A percentile compares a stretch with the other conserved stretches of the same genome.
Conservation (phyloP, 2,888 invertebrate genomes). For the Drosophila paramelanica region DNA sequence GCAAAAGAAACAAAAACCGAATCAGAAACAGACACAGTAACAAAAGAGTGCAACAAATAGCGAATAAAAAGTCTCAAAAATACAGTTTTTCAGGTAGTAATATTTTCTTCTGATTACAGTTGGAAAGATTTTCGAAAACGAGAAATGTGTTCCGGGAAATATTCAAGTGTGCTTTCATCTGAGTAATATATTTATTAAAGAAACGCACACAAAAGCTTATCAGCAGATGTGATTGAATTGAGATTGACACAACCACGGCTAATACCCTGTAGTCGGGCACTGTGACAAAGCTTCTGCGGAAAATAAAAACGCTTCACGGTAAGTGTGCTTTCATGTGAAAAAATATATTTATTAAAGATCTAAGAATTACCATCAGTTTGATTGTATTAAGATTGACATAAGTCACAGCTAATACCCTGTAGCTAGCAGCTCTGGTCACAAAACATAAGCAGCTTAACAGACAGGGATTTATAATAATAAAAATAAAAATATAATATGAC, state of each 20-base stretch:
- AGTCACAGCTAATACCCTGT: neutral
- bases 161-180: neutral
- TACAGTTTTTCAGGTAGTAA: constrained; percentile 16
- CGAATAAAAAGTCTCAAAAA: constrained; percentile 22
- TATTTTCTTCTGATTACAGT: neutral
- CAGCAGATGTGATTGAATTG: no score
- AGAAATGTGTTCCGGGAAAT: neutral
- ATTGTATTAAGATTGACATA: constrained; percentile 1
- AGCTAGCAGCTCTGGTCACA: neutral
- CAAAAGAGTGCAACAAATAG: neutral
- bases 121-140: neutral
- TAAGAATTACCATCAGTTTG: no score
- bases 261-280: no score
- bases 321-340: neutral
- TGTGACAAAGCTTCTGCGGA: no score
- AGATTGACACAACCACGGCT: no score
- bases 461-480: no score
- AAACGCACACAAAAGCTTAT: no score
- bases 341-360: neutral
- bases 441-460: no score
- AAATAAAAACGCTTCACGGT: no score
- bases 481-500: no score
- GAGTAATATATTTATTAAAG: neutral
- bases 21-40: constrained; percentile 4
- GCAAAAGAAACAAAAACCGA: neutral